Conservation (phyloP, 2,113 vertebrate genomes). For the Mystacornis crossleyi region DNA sequence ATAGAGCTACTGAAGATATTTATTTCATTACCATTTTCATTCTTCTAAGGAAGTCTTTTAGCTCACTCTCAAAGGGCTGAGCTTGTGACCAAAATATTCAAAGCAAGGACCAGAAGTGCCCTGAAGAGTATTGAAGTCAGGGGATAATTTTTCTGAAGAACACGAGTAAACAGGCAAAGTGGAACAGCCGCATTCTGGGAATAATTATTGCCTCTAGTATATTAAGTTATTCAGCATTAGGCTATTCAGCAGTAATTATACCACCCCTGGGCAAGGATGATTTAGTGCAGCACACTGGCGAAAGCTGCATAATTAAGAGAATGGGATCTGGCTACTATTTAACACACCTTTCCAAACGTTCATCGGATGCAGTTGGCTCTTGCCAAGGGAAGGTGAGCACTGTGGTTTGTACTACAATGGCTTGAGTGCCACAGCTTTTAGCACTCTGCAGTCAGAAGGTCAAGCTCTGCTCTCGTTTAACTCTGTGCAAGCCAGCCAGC, state of each 20-base stretch:
- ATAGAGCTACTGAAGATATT: conserved; percentile 2
- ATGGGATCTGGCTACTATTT: conserved; percentile 27
- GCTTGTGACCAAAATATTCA: conserved; percentile 11
- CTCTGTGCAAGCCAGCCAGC: neutral
- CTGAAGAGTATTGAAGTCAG: conserved; percentile 14
- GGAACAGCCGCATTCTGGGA: conserved; percentile 35
- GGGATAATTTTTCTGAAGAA: conserved; percentile 50
- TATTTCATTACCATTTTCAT: neutral
- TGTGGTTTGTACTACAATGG: neutral
- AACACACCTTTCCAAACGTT: conserved; percentile 60
- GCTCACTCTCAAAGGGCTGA: neutral
- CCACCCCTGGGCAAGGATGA: conserved; percentile 52
- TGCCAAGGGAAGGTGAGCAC: neutral
- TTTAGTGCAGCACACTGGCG: neutral
- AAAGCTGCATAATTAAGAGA: conserved; percentile 37
- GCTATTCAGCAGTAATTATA: conserved; percentile 55
- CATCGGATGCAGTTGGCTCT: conserved; percentile 5
- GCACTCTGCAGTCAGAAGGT: neutral
- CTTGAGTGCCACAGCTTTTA: neutral
- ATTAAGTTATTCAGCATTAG: conserved; percentile 44
- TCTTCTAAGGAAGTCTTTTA: neutral
- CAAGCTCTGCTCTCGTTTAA: neutral
- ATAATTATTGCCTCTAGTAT: conserved; percentile 35
- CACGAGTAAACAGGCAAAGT: conserved; percentile 33
- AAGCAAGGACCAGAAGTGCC: neutral